phyloP scores from a whole-genome alignment of 2,888 invertebrate genomes.

The Torymus aiolomorphi region DNA sequence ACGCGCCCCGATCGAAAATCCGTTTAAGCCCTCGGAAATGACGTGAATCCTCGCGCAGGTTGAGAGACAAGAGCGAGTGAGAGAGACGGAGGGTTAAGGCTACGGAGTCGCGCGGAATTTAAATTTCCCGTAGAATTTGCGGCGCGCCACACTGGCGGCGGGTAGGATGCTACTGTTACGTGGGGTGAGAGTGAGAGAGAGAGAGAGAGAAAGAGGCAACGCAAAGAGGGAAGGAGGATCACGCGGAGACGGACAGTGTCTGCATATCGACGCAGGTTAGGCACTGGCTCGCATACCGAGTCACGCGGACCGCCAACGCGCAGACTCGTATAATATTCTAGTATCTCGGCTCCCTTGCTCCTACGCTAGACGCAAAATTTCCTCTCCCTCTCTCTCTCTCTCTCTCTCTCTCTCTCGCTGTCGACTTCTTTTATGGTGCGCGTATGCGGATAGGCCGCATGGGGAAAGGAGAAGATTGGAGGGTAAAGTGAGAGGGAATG shows the following conservation, averaged over 20 bases:
- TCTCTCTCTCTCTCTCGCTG: slow-evolving; percentile 61
- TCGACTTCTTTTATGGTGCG: slow-evolving; percentile 42
- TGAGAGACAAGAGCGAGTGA: neutral
- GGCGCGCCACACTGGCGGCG: too few species aligned
- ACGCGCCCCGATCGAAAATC: slow-evolving; percentile 59
- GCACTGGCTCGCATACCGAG: slow-evolving; percentile 65
- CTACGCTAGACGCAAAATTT: slow-evolving; percentile 57
- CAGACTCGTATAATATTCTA: slow-evolving; percentile 39
- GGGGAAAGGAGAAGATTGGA: slow-evolving; percentile 2
- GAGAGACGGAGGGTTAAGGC: slow-evolving; percentile 30
- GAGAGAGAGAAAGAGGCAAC: neutral
- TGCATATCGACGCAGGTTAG: slow-evolving; percentile 66
- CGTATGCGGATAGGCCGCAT: neutral
- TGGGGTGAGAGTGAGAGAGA: neutral
- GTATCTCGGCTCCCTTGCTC: slow-evolving; percentile 47
- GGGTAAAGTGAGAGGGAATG: neutral
- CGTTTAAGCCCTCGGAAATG: slow-evolving; percentile 62
- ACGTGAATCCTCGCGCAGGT: slow-evolving; percentile 54
- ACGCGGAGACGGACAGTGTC: slow-evolving; percentile 63
- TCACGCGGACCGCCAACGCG: neutral
- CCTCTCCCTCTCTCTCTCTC: slow-evolving; percentile 59
- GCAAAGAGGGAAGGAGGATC: slow-evolving; percentile 56
- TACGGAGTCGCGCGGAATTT: slow-evolving; percentile 64
- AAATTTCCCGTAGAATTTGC: slow-evolving; percentile 66
- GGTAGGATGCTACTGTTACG: neutral